phyloP scores from a whole-genome alignment of 2,888 invertebrate genomes.

The Phalera bucephala region DNA sequence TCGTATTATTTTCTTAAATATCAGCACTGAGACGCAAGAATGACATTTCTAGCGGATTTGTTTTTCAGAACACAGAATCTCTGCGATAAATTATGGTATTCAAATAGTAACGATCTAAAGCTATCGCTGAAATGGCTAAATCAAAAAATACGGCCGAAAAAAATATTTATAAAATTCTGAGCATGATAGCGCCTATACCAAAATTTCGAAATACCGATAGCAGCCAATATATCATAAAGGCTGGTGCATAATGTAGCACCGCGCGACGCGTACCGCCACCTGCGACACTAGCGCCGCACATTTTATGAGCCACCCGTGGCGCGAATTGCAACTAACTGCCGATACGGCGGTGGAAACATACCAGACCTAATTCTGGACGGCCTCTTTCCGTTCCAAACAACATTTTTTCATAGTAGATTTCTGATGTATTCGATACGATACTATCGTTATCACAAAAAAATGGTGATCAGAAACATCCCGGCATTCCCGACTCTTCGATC shows the following conservation, averaged over 20 bases:
- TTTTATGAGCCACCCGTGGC: conserved; percentile 67
- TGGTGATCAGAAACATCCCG: too few relatives aligned
- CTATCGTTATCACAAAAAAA: too few relatives aligned
- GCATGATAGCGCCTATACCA: too few relatives aligned
- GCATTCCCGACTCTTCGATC: too few relatives aligned
- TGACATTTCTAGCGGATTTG: neutral
- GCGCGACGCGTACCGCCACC: conserved; percentile 39
- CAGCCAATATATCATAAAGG: conserved; percentile 33
- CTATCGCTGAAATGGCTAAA: too few relatives aligned
- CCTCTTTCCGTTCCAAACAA: too few relatives aligned
- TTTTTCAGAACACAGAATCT: neutral
- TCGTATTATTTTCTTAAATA: too few relatives aligned
- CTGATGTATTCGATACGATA: too few relatives aligned
- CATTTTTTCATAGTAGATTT: too few relatives aligned
- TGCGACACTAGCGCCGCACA: conserved; percentile 57
- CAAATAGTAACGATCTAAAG: too few relatives aligned
- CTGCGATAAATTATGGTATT: neutral
- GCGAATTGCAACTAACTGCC: conserved; percentile 69
- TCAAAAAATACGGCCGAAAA: too few relatives aligned
- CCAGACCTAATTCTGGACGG: conserved; percentile 7
- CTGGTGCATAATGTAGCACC: conserved; percentile 42
- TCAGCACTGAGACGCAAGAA: neutral
- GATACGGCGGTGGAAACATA: conserved; percentile 34
- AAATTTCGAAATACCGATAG: conserved; percentile 23
- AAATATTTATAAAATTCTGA: too few relatives aligned